Evolutionary conservation across 2,113 vertebrate species (phyloP), one percentile per base, ranked within the genome.

Genomic region (Gobiocypris rarus): DNA sequence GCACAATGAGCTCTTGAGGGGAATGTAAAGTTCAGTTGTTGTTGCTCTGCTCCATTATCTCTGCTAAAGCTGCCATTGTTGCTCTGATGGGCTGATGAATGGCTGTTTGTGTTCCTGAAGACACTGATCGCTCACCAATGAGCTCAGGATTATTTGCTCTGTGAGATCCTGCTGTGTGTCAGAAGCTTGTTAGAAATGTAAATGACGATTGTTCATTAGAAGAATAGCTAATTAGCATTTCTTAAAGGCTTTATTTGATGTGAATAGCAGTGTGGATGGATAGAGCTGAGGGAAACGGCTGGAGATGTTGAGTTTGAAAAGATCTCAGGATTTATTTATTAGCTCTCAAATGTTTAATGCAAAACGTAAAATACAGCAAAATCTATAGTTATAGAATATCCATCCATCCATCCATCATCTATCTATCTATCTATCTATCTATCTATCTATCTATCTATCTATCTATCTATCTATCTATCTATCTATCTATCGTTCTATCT

Each of bases 41-140:
- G 82, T 84, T 84, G 67, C 86, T 84, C 87, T 84, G 54, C 88
- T 54, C 50, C 19, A 93, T 91, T 88, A 90, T 85, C 87, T 88
- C 85, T 13, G 38, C 88, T 87, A 88, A n/a, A 77, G 83, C 54
- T 28, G 45, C 54, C 59, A 67, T 90, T 86, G 76, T 77, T 71
- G 69, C 86, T 65, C 59, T 83, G 85, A 65, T 17, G 61, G n/a
- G 26, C 26, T 26, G 11, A 5, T 89, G 86, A 90, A 85, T 76
- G 80, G 83, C 86, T 88, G 88, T 90, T 83, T 75, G 85, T 5
- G 76, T 80, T 85, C 22, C 85, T 75, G 87, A 73, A 89, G 86
- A 69, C 82, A 75, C 52, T 9, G 17, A 54, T 1, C 2, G 52
- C 52, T 54, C 52, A 54, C 5, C 17, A 19, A 54, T 19, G 52